Evolutionary conservation across 2,888 invertebrate genomes (phyloP).

Genomic region (Drymonia ruficornis): DNA sequence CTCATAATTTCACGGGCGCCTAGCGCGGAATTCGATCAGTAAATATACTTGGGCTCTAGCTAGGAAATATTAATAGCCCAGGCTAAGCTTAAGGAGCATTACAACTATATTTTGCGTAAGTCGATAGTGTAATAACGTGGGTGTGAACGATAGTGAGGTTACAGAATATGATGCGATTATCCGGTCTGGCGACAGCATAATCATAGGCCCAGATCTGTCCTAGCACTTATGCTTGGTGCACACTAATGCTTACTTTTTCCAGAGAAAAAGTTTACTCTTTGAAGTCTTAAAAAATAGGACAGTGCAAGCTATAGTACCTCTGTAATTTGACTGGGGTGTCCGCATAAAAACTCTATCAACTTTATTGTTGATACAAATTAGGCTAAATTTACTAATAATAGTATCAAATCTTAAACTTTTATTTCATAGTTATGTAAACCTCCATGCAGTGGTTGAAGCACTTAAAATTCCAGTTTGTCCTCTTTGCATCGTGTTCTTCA

Average conservation of each 20-base stretch:
- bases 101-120: conserved; percentile 51
- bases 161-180: conserved; percentile 55
- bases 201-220: conserved; percentile 30
- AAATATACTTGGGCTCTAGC: conserved; percentile 47
- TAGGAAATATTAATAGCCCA: conserved; percentile 44
- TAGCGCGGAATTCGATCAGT: conserved; percentile 43
- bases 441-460: too few species aligned
- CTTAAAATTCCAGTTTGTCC: too few species aligned
- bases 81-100: conserved; percentile 14
- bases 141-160: conserved; percentile 49
- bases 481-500: too few species aligned
- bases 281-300: too few species aligned
- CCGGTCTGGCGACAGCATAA: conserved; percentile 46
- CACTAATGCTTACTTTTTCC: conserved; percentile 10
- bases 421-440: too few species aligned
- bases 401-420: too few species aligned
- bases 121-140: conserved; percentile 29
- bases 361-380: too few species aligned
- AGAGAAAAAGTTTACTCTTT: too few species aligned
- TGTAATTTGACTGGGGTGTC: too few species aligned
- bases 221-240: conserved; percentile 20
- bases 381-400: too few species aligned
- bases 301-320: too few species aligned
- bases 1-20: conserved; percentile 28
- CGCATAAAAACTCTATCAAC: too few species aligned